These are phyloP conservation scores for Dicentrarchus labrax DNA, from an alignment of 2,113 vertebrate species.

Conservation along the genomic window DNA sequence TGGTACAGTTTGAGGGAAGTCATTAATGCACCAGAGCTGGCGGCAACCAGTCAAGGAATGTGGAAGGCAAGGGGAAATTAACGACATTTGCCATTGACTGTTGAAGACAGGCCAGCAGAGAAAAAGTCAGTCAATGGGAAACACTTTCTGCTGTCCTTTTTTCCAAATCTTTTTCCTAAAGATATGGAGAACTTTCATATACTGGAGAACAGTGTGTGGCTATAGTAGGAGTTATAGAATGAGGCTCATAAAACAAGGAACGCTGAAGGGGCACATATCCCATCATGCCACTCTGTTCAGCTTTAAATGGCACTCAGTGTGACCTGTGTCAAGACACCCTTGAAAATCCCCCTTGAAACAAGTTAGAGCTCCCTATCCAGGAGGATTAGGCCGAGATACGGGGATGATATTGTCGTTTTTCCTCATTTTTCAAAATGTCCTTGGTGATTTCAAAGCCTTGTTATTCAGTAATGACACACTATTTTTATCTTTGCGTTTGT, in stretches of 20 bases:
- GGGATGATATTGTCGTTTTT: background rate
- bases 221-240: background rate
- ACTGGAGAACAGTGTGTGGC: background rate
- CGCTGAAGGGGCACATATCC: background rate
- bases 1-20: slow-evolving; percentile 35
- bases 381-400: background rate
- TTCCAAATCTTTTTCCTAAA: background rate
- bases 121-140: slow-evolving; percentile 1
- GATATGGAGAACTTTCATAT: background rate
- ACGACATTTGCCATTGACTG: background rate
- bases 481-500: background rate
- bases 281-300: background rate
- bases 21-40: slow-evolving; percentile 22
- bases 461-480: background rate
- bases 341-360: background rate
- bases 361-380: background rate
- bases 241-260: background rate
- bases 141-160: background rate
- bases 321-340: background rate
- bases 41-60: slow-evolving; percentile 21
- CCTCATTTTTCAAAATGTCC: background rate
- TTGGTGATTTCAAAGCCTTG: background rate
- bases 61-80: background rate
- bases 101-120: background rate
- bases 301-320: background rate